Conservation (phyloP, 2,113 vertebrate species). For the Chaetodon auriga region DNA sequence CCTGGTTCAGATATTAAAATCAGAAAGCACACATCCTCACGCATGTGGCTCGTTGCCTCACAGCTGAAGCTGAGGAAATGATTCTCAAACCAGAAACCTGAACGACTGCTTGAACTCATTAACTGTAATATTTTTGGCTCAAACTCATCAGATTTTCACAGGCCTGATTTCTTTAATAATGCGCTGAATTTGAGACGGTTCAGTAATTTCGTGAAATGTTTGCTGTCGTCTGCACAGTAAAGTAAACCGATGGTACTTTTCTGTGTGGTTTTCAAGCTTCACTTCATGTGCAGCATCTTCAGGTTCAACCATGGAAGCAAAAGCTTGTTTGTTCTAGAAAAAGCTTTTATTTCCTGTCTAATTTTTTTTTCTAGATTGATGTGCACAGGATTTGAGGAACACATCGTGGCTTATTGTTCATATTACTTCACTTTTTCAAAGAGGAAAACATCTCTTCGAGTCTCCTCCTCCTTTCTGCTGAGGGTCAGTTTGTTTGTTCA, state of each 20-base stretch:
- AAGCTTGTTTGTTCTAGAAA: neutral
- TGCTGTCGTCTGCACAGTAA: too few relatives aligned
- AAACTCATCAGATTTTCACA: neutral
- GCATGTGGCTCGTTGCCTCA: neutral
- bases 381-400: neutral
- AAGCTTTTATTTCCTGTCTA: neutral
- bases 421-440: neutral
- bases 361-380: neutral
- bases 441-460: neutral
- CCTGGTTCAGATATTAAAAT: neutral
- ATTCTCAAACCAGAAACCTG: neutral
- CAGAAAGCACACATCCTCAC: neutral
- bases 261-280: too few relatives aligned
- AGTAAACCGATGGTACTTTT: too few relatives aligned
- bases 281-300: neutral
- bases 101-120: neutral
- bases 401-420: too few relatives aligned
- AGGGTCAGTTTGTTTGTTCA: constrained; percentile 53
- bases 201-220: too few relatives aligned
- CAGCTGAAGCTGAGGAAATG: neutral
- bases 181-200: neutral
- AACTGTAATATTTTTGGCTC: neutral
- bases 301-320: too few relatives aligned
- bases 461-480: neutral
- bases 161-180: too few relatives aligned